Evolutionary conservation across 2,113 vertebrate genomes (phyloP), one percentile per base, ranked within the genome.

Genomic region (Hipposideros armiger): DNA sequence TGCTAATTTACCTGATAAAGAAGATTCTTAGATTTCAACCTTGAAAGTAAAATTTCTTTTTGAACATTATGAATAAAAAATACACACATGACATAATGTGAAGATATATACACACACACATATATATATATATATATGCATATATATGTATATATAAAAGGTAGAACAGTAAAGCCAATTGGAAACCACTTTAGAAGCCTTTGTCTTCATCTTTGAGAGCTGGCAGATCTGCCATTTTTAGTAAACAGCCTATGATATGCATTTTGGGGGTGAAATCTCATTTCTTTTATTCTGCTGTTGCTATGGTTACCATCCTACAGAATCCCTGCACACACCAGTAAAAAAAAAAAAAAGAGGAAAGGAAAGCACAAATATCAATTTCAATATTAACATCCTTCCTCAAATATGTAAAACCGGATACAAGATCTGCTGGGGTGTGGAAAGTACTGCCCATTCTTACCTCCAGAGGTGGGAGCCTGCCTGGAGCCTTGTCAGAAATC

Each of bases 231-330:
- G 78, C 0, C 92, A 95, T 0, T 70, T 97, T 95, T 78, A 98
- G 87, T 95, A 96, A 98, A 98, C 89, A 97, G 88, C 62, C 70
- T 91, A 80, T 94, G 97, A 98, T 98, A 98, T 50, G 97, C 95
- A 97, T 98, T 98, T 98, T 97, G 0, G 91, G 96, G 97, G 94
- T 98, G 94, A 98, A 98, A 98, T 97, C 82, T 98, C 62, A 14
- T 98, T 88, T 98, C 97, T 97, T 30, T 45, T 92, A 67, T 95
- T 98, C 98, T 98, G 76, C 42, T 84, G 98, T 99, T 98, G 89
- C 98, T 97, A 98, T 98, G 98, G 98, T 98, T 98, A 99, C 98
- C 88, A 97, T 96, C 84, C 96, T 93, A 98, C 97, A 97, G 96
- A 96, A 98, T 96, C 93, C 82, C 92, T 97, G 96, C 62, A 84